Evolutionary conservation across 2,797 vertebrate species (phyloP).

Genomic region (Poeciliopsis paucimaculata): DNA sequence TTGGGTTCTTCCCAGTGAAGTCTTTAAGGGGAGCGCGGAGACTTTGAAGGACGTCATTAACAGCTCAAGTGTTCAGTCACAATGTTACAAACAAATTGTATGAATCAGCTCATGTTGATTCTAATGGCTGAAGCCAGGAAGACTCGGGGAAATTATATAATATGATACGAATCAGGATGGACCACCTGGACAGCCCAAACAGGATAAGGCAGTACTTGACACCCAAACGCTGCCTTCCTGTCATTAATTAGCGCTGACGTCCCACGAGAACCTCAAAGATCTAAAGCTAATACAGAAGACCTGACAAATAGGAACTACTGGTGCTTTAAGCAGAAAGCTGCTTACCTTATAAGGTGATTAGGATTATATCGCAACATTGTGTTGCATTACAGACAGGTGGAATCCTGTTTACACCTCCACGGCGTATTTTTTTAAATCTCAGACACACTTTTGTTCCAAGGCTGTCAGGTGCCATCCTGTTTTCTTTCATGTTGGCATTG

Average conservation of each 20-base stretch:
- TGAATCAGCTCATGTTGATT: slow-evolving; percentile 14
- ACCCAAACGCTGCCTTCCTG: slow-evolving; percentile 72
- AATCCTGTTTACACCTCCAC: slow-evolving; percentile 77
- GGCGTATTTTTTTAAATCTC: slow-evolving; percentile 45
- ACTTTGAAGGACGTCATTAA: slow-evolving; percentile 70
- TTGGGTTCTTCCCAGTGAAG: slow-evolving; percentile 70
- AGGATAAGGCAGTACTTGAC: slow-evolving; percentile 70
- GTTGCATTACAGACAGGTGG: slow-evolving; percentile 66
- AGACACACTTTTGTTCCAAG: slow-evolving; percentile 59
- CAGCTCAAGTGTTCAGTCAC: slow-evolving; percentile 37
- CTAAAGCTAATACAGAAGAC: slow-evolving; percentile 42
- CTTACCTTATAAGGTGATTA: slow-evolving; percentile 69
- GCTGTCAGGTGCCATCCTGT: slow-evolving; percentile 83
- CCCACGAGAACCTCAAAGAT: slow-evolving; percentile 46
- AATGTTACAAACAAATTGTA: slow-evolving; percentile 13
- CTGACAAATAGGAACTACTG: slow-evolving; percentile 65
- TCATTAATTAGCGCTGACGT: slow-evolving; percentile 59
- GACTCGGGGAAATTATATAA: slow-evolving; percentile 51
- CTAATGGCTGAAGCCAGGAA: not conserved
- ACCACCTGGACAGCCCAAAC: slow-evolving; percentile 76
- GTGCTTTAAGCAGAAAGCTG: slow-evolving; percentile 61
- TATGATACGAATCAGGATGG: slow-evolving; percentile 37
- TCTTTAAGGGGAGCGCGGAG: slow-evolving; percentile 61
- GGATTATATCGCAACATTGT: slow-evolving; percentile 59
- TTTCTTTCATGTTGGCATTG: slow-evolving; percentile 72